Evolutionary conservation across 2,888 invertebrate species (phyloP), one percentile per base, ranked within the genome.

Genomic region (Perizoma flavofasciatum): DNA sequence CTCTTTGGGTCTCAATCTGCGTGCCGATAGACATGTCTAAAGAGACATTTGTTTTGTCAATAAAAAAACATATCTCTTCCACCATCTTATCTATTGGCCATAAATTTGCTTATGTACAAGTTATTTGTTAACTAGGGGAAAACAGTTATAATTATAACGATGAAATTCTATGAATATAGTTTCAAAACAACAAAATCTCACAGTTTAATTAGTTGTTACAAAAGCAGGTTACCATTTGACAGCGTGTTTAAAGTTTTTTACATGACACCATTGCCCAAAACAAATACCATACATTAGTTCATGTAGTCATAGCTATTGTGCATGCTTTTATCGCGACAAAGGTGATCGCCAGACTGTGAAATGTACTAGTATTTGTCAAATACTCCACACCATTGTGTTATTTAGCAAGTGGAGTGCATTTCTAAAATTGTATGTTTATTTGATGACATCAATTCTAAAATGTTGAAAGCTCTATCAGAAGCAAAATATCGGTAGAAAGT

Each of bases 281-380:
- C 73, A 79, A 78, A 81, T 79, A 72, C 59, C 65, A 68, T 51
- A 64, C 74, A 77, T 77, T 75, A 77, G 68, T 67, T 55, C 60
- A 62, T 69, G 70, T 66, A 69, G 67, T 70, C 74, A 73, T 74
- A 77, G 75, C 70, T 71, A 80, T 79, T 82, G 77, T 80, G 75
- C 67, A 75, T 71, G 78, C 79, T 81, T 77, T 81, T 73, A 81
- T 74, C 75, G 70, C 67, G 69, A 72, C 77, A 78, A 75, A 74
- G 73, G 74, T 73, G 78, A 77, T 82, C 86, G 81, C 86, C 77
- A 90, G 90, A 90, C 90, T 88, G 90, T 89, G 85, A 88, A 91
- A 90, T 88, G 89, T 76, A 67, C 78, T 71, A 72, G 77, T 77
- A 86, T 85, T 85, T 83, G 81, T 84, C 84, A 85, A 75, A 68